Conservation (phyloP, 1,140 invertebrate species). For the Orchestia grillus region DNA sequence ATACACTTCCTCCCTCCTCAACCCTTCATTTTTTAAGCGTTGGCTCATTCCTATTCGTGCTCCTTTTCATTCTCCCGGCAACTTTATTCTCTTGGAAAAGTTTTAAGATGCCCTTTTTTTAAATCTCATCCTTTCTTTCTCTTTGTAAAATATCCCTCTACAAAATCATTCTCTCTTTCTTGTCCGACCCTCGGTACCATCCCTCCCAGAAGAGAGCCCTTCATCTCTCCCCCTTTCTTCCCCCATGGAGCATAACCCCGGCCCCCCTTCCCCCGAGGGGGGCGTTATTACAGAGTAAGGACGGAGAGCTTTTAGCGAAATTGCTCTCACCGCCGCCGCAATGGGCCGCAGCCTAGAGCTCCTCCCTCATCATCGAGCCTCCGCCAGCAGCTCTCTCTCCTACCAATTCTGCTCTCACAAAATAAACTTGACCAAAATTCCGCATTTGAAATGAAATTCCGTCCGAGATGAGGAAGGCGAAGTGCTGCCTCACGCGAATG, state of each 20-base stretch:
- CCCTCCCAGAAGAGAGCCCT: neutral
- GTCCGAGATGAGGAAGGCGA: neutral
- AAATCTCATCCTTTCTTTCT: neutral
- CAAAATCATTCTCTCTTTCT: neutral
- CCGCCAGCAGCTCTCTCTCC: neutral
- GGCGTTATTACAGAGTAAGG: slow-evolving; percentile 43
- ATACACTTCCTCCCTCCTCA: neutral
- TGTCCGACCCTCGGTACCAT: neutral
- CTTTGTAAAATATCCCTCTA: neutral
- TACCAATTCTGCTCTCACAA: neutral
- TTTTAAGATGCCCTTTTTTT: neutral
- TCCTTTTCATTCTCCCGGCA: neutral
- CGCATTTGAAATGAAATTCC: neutral
- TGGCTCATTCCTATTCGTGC: neutral
- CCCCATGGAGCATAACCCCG: neutral
- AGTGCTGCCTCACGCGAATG: neutral
- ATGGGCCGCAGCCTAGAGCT: neutral
- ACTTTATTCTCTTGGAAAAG: neutral
- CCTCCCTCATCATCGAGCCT: neutral
- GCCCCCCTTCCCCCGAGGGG: neutral
- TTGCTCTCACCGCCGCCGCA: slow-evolving; percentile 12
- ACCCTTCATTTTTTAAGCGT: neutral
- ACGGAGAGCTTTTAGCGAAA: slow-evolving; percentile 40
- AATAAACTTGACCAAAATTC: neutral
- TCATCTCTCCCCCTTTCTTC: neutral